Base-by-base conservation (phyloP, 1,140 invertebrate genomes). In the Heliconius hermathena region DNA sequence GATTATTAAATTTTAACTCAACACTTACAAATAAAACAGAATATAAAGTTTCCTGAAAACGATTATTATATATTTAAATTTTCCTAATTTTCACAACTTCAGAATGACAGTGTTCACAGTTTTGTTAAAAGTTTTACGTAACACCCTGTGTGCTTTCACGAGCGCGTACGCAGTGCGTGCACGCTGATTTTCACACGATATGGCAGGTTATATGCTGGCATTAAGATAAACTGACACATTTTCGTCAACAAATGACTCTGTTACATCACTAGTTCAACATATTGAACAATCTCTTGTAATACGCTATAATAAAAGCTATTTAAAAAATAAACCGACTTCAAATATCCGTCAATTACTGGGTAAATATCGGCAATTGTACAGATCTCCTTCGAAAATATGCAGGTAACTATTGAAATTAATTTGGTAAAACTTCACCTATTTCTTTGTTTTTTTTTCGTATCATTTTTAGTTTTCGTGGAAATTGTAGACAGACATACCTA, bases 171-270 rank as follows among this genome's bases (percentile, higher is more conserved):
- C 72, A 80, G 83, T 87, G 85, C 87, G 87, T 88, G 86, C 82
- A 74, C 78, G 82, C 77, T 77, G 84, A 86, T 90, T 90, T 88
- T 90, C 88, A 87, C 89, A 89, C 85, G 85, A 89, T 83, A 82
- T 79, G 76, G 72, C 78, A 72, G 81, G 79, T 81, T 79, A 82
- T 82, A 82, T 78, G 83, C 66, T 81, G 72, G 71, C 49, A 75
- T 78, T 78, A 57, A 78, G 76, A 81, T 74, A 70, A 81, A 75
- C 76, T 81, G 80, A 78, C 80, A 81, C 76, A 81, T 81, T 76
- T 80, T 71, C 74, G 71, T 80, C 71, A 74, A 73, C 72, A 73
- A 22, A 38, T 72, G 49, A 71, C 74, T 66, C 4, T 73, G 41
- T 80, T 76, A 80, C 54, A 36, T 73, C 74, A 77, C 46, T 76